Base-by-base conservation (phyloP, 2,797 vertebrate species). In the Coreius guichenoti region DNA sequence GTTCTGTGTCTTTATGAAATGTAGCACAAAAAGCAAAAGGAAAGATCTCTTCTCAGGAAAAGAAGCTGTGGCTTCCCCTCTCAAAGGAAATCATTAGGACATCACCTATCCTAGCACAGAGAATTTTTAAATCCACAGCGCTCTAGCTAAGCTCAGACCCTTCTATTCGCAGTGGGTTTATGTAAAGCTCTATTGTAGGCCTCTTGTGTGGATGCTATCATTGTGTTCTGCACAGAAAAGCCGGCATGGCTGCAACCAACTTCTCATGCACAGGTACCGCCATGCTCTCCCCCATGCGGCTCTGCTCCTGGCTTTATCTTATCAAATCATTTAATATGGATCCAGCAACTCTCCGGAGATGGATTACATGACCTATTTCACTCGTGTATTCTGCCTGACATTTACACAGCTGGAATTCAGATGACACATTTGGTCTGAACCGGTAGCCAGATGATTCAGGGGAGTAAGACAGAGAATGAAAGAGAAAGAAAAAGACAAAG, bases 291-390 rank as follows among this genome's bases (percentile, higher is more conserved):
- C 82, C 63, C 68, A 83, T 83, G 63, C 29, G 29, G 56, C 87
- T 82, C 63, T 21, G 19, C 82, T 73, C 54, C 61, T 39, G 75
- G 61, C 69, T 89, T 89, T 86, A 89, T 88, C 88, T 86, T 77
- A 86, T 88, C 84, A 79, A 76, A 88, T 90, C 87, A 89, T 89
- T 88, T 80, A 86, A 86, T 89, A 86, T 88, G 84, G 80, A 83
- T 86, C 68, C 61, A 76, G 76, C 36, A 70, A 80, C 83, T 82
- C 81, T 45, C 81, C 36, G 26, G 61, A 88, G 86, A 88, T 72
- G 77, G 67, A 89, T 83, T 84, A 84, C 83, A 81, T 89, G 83
- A 81, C 81, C 70, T 73, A 81, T 67, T 86, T 85, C 74, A 78
- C 75, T 82, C 39, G 19, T 70, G 33, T 73, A 85, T 86, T 86